Evolutionary conservation across 2,113 vertebrate species (phyloP).

Genomic region (Mesoclemmys tuberculata): DNA sequence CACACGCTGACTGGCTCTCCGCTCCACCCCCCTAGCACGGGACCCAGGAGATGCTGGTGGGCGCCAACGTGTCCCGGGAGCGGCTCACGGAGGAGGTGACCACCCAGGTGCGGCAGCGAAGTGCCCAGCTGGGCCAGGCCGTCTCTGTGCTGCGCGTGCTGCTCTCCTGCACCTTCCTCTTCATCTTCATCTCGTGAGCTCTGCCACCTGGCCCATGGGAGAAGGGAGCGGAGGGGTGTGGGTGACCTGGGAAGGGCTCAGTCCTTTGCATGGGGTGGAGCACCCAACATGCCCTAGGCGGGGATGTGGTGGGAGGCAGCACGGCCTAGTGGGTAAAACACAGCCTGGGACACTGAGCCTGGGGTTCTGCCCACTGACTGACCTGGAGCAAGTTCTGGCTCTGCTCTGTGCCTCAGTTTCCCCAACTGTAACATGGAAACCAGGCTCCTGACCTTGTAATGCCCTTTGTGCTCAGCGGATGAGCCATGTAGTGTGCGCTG

Average conservation of each 20-base stretch:
- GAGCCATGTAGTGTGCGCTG: no score
- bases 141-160: constrained; percentile 69
- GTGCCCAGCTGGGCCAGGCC: constrained; percentile 35
- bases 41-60: constrained; percentile 60
- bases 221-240: not conserved
- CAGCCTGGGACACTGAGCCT: no score
- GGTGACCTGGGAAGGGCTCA: no score
- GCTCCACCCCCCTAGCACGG: constrained; percentile 59
- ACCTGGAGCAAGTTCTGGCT: not conserved
- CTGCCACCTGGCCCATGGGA: fast-evolving
- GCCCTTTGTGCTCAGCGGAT: not conserved
- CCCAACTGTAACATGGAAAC: no score
- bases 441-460: not conserved
- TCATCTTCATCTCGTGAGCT: constrained; percentile 80
- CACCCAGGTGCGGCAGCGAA: constrained; percentile 48
- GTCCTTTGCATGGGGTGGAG: no score
- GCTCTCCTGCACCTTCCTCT: constrained; percentile 81
- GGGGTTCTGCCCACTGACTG: no score
- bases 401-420: not conserved
- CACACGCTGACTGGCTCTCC: not conserved
- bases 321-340: not conserved
- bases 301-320: not conserved
- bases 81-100: constrained; percentile 71
- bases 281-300: not conserved
- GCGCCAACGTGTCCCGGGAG: constrained; percentile 16